Conservation (phyloP, 2,113 vertebrate species). For the Mionectes macconnelli region DNA sequence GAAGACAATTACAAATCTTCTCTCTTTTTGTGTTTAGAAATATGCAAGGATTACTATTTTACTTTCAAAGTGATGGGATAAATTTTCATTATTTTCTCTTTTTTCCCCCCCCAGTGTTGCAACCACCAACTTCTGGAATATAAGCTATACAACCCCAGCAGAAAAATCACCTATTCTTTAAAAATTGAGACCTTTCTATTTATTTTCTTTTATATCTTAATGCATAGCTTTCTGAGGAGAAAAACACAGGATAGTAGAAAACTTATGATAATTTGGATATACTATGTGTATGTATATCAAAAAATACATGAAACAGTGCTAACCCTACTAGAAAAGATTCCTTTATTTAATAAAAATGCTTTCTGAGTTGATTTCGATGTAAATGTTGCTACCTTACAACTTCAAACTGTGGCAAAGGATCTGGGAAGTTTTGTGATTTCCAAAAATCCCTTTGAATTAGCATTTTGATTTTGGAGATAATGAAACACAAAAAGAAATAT, state of each 20-base stretch:
- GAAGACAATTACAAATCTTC: background rate
- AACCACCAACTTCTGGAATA: background rate
- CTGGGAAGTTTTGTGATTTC: background rate
- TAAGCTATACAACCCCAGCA: background rate
- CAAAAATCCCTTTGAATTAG: background rate
- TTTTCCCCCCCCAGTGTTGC: rapidly evolving
- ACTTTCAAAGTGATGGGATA: background rate
- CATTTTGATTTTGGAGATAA: background rate
- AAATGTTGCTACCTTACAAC: background rate
- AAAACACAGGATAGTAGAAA: background rate
- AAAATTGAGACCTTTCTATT: background rate
- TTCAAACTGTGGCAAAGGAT: background rate
- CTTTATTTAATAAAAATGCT: background rate
- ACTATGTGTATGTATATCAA: background rate
- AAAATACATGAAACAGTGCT: background rate
- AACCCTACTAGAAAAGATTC: background rate
- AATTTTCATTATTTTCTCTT: background rate
- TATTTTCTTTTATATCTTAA: background rate
- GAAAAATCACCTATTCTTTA: background rate
- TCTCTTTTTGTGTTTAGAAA: background rate
- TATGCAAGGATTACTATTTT: background rate
- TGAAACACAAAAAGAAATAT: background rate
- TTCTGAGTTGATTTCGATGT: background rate
- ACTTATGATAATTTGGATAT: background rate
- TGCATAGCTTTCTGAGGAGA: background rate